Evolutionary conservation across 2,797 vertebrate species (phyloP), one percentile per base, ranked within the genome.

Genomic region (Pelodytes ibericus): DNA sequence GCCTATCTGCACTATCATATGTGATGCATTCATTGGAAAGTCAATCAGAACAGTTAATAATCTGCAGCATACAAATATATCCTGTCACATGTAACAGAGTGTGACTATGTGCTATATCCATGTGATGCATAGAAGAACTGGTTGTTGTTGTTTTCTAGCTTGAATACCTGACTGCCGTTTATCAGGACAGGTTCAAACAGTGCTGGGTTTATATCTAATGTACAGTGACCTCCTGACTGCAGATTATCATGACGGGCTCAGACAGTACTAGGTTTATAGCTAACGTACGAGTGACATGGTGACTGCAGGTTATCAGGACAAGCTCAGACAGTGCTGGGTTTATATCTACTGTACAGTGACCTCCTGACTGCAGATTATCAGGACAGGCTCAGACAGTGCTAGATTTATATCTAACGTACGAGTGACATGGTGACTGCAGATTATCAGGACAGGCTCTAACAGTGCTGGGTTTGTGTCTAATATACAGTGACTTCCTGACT

Each of bases 81-180:
- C 66, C 74, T 63, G 66, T 63, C 66, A 76, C 66, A 56, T 75
- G 64, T 61, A 15, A 53, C 15, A n/a, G 2, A 25, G 9, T 24
- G 13, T n/a, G 36, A 47, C 36, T 39, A 30, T 3, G 10, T 60
- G 41, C 31, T 33, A 2, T 15, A 44, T 31, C 26, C 63, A 60
- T 60, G 72, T 61, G 57, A 61, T 24, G 20, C n/a, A 53, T 24
- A 1, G 49, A 8, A 2, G 16, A 53, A 20, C 10, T 4, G 16
- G n/a, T 11, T 44, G 41, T 44, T 44, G n/a, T n/a, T 36, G 33
- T 11, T 4, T 36, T 4, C 11, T 36, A 36, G 20, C 22, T 24
- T 4, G 33, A 11, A n/a, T n/a, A n/a, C n/a, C n/a, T n/a, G n/a
- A n/a, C n/a, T n/a, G n/a, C n/a, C n/a, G n/a, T n/a, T n/a, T n/a